phyloP scores from a whole-genome alignment of 1,140 invertebrate genomes.

The Marisa cornuarietis region DNA sequence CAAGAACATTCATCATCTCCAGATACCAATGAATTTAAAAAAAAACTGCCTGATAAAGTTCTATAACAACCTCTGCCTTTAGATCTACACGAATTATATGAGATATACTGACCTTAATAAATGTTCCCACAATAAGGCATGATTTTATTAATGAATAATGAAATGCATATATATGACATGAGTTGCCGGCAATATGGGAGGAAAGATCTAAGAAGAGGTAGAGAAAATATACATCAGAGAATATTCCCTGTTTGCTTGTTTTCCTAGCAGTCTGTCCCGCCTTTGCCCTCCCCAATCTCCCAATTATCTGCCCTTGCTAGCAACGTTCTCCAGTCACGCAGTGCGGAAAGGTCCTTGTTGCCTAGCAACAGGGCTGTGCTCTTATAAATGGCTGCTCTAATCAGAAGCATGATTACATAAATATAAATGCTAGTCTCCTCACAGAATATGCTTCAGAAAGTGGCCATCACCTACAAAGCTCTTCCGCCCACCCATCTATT shows the following conservation, averaged over 20 bases:
- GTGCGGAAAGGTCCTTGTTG: not conserved
- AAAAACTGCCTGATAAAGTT: too few species aligned
- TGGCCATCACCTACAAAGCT: too few species aligned
- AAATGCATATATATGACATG: not conserved
- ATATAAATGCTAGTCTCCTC: too few species aligned
- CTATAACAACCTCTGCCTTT: too few species aligned
- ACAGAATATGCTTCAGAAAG: too few species aligned
- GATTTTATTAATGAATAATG: not conserved
- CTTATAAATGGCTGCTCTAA: not conserved
- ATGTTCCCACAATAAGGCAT: not conserved
- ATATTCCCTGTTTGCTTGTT: constrained; percentile 12
- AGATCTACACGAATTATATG: not conserved
- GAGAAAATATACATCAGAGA: constrained; percentile 12
- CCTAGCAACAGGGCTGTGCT: not conserved
- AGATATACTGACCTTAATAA: not conserved
- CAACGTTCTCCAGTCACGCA: constrained; percentile 19
- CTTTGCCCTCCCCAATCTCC: constrained; percentile 5
- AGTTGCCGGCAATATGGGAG: not conserved
- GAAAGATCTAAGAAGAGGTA: constrained; percentile 3
- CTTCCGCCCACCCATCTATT: too few species aligned
- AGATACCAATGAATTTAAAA: too few species aligned
- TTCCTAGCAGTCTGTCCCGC: constrained; percentile 65
- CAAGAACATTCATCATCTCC: too few species aligned
- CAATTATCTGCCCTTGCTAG: constrained; percentile 17
- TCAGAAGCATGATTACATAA: not conserved